Base-by-base conservation (phyloP, 1,140 invertebrate species). In the Reticulitermes speratus region DNA sequence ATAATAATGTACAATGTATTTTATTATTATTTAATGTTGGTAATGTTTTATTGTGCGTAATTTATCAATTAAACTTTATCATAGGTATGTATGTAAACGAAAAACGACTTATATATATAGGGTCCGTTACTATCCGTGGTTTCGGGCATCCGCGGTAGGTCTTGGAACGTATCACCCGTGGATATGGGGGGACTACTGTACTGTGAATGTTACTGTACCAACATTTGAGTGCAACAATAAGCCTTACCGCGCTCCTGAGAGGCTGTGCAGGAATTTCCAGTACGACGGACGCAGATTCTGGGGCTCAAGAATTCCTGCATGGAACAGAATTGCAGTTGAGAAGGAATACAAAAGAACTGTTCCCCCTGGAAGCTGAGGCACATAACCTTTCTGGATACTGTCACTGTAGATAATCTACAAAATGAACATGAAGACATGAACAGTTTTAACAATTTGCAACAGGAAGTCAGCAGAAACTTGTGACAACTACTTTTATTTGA, bases 221-320 rank as follows among this genome's bases (percentile, higher is more conserved):
- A 16, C 3, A 48, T 11, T 21, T 55, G 1, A 55, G 1, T 19
- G 19, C 52, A 55, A 16, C 3, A 21, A 55, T 1, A 19, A 87
- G 69, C 86, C 88, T 91, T 91, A 95, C 95, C 94, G 94, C 90
- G 94, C 94, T 69, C 95, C 95, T 14, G 96, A 97, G 55, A 97
- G 91, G 87, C 92, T 93, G 86, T 94, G 92, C 52, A 97, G 91
- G 90, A 97, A 97, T 89, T 95, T 96, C 93, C 95, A 97, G 90
- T 97, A 97, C n/a, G 96, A 96, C 21, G 95, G 92, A 88, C 96
- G 92, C 75, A 97, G 90, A 89, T 94, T 95, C 87, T 95, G 94
- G 23, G 96, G 96, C 89, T 97, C 96, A 85, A 97, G 87, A 45
- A 97, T 93, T 87, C 95, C 96, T 69, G 94, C 94, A 91, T 97